These are phyloP conservation scores for Macrocentrus cingulum DNA, from an alignment of 1,140 invertebrate species.

Conservation along the genomic window DNA sequence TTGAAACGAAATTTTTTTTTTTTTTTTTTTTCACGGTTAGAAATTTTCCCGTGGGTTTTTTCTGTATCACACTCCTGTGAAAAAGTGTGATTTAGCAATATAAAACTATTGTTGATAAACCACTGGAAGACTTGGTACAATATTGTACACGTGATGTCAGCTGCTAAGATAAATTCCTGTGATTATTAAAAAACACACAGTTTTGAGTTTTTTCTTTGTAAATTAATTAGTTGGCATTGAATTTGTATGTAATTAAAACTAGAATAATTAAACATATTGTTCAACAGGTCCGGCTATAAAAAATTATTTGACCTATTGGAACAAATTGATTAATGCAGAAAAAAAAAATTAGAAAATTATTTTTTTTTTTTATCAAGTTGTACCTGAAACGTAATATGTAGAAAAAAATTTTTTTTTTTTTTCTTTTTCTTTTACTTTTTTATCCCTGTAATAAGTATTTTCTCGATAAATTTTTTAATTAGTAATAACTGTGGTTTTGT, in stretches of 20 bases:
- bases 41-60: conserved; percentile 34
- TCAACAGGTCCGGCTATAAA: conserved; percentile 50
- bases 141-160: conserved; percentile 56
- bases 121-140: conserved; percentile 56
- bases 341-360: conserved; percentile 43
- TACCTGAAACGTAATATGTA: conserved; percentile 59
- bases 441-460: conserved; percentile 48
- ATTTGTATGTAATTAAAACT: conserved; percentile 38
- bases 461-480: conserved; percentile 38
- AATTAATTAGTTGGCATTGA: conserved; percentile 20
- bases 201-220: too few relatives aligned
- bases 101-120: conserved; percentile 47
- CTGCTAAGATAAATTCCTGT: conserved; percentile 59
- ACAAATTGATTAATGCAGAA: conserved; percentile 56
- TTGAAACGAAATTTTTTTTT: not conserved
- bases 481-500: too few relatives aligned
- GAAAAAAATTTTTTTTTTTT: conserved; percentile 34
- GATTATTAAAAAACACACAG: conserved; percentile 57
- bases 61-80: conserved; percentile 36
- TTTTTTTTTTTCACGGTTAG: conserved; percentile 28
- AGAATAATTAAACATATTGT: conserved; percentile 42
- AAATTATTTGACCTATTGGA: conserved; percentile 46
- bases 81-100: conserved; percentile 35
- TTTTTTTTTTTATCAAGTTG: conserved; percentile 47
- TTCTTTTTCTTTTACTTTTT: conserved; percentile 36